Base-by-base conservation (phyloP, 2,113 vertebrate species). In the Alouatta palliata region DNA sequence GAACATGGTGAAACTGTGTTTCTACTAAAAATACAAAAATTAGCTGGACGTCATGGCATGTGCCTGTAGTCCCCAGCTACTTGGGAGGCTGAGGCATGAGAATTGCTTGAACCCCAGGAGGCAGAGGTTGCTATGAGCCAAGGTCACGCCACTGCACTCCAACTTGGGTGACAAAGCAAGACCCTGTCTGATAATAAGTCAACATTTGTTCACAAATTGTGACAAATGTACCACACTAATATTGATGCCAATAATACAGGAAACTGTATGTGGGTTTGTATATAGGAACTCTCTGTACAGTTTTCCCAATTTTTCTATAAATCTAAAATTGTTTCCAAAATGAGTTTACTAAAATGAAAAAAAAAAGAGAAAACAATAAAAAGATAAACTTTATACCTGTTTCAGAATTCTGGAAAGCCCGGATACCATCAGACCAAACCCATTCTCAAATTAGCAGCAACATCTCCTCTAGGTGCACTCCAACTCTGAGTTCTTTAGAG, bases 291-390 rank as follows among this genome's bases (percentile, higher is more conserved):
- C 27, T 75, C 14, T 83, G 7, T 32, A 25, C 8, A 56, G 43
- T 70, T 95, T 96, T 70, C 8, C 30, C 17, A 86, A 49, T 54
- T 85, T 81, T 89, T 94, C 17, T 90, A 20, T 87, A 82, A 64
- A 92, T 87, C 23, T 85, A 66, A 81, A 97, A 35, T 17, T 25
- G 10, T 91, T 45, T 9, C 87, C 93, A 91, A 96, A 88, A 52
- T 56, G 71, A 90, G 1, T 77, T 91, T 47, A 64, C 77, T 93
- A 77, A 87, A 79, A 64, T 52, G 17, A 70, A 70, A 90, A 27
- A 70, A 90, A 27, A 81, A 86, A 54, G 45, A 43, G 13, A 6
- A 91, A 30, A 79, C 49, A 79, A 37, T 71, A 43, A 86, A 90
- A 93, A 68, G 64, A 76, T 20, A 80, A 92, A 75, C 7, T 21